phyloP scores from a whole-genome alignment of 1,140 invertebrate species.

The Nylanderia fulva region DNA sequence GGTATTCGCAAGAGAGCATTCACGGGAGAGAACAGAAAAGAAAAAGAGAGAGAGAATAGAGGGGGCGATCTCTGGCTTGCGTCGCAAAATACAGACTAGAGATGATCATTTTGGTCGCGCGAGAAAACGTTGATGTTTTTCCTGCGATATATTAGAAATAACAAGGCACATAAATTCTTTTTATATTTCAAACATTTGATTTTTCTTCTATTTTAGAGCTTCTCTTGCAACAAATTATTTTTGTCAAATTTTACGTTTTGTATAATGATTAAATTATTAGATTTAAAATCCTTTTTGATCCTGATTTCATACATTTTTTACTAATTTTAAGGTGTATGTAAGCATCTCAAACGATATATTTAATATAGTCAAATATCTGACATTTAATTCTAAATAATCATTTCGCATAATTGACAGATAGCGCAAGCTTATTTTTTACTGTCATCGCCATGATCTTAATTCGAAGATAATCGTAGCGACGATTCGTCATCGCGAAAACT shows the following conservation, averaged over 20 bases:
- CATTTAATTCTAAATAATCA: background rate
- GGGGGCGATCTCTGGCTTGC: constrained; percentile 14
- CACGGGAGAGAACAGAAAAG: background rate
- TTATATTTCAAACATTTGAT: background rate
- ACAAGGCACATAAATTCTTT: background rate
- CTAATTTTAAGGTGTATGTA: background rate
- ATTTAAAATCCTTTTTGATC: no score
- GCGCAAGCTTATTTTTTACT: background rate
- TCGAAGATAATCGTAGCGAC: background rate
- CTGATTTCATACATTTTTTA: no score
- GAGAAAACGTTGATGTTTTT: background rate
- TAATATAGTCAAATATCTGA: background rate
- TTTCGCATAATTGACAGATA: background rate
- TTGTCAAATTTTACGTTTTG: background rate
- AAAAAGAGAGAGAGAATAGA: no score
- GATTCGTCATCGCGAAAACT: constrained; percentile 31
- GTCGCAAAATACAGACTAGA: constrained; percentile 15
- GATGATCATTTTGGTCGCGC: background rate
- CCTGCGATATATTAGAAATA: background rate
- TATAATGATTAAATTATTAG: background rate
- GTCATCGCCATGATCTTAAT: background rate
- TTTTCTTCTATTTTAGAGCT: background rate
- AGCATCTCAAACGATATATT: background rate
- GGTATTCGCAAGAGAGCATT: constrained; percentile 44
- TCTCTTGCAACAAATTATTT: background rate